These are phyloP conservation scores for Ophion ellenae DNA, from an alignment of 2,888 invertebrate species.

Conservation along the genomic window DNA sequence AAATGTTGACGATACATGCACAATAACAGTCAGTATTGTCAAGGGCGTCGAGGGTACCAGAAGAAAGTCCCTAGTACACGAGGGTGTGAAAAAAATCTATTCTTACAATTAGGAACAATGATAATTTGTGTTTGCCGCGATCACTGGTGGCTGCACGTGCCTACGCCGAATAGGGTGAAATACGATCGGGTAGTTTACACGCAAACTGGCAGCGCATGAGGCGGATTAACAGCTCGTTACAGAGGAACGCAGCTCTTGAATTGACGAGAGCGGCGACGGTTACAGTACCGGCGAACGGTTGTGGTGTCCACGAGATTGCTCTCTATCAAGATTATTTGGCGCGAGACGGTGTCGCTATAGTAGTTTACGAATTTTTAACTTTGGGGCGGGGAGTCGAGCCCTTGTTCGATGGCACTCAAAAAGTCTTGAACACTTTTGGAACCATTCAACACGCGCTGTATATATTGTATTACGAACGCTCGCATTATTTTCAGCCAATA, in stretches of 20 bases:
- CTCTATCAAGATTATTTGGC: constrained; percentile 13
- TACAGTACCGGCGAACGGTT: background rate
- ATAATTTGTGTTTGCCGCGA: too few relatives aligned
- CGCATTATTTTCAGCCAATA: constrained; percentile 28
- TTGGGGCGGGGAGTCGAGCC: background rate
- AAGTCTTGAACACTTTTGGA: background rate
- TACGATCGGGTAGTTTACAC: too few relatives aligned
- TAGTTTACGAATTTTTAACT: constrained; percentile 33
- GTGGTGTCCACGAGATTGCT: constrained; percentile 1
- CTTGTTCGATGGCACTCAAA: constrained; percentile 9
- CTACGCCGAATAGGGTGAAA: too few relatives aligned
- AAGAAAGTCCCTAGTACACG: too few relatives aligned
- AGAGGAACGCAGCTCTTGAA: background rate
- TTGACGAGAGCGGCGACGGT: background rate
- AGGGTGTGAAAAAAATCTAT: too few relatives aligned
- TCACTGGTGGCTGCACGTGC: too few relatives aligned
- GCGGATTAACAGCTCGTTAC: background rate
- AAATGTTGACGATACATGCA: constrained; percentile 22
- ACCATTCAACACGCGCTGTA: background rate
- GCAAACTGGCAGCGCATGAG: too few relatives aligned
- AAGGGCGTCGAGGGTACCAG: too few relatives aligned
- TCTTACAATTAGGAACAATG: too few relatives aligned
- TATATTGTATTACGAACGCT: constrained; percentile 35
- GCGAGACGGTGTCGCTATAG: background rate
- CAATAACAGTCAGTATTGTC: background rate